Evolutionary conservation across 1,140 invertebrate species (phyloP), one percentile per base, ranked within the genome.

Genomic region (Hylaeus anthracinus): DNA sequence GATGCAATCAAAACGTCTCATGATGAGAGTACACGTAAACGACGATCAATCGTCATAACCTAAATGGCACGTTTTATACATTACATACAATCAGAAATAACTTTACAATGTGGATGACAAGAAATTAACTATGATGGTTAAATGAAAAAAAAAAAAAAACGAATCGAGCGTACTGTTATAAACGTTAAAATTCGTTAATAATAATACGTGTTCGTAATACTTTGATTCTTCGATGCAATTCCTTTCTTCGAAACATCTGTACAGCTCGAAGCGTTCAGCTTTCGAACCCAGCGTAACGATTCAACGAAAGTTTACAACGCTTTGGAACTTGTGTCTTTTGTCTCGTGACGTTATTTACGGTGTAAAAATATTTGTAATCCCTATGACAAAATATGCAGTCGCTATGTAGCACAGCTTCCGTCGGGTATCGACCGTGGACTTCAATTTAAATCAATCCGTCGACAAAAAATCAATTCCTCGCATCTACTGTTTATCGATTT

Each of bases 361-460:
- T 91, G 88, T 86, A 92, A 92, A 91, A 91, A 91, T 92, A 91
- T 88, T 80, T 79, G 43, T 85, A 90, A 89, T 90, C 88, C 84
- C 87, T 89, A 88, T 88, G 72, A 86, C 51, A 84, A 86, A 85
- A 86, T 88, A 85, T 75, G 84, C 63, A 81, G 56, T 85, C 63
- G 48, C 69, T 81, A 79, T 65, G 60, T 76, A 87, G 76, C 56
- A 81, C 61, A 15, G 51, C 56, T 80, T 69, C 63, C 8, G 63
- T 72, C 61, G 72, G 72, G 70, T 79, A 82, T 73, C 63, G 55
- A 81, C 72, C 72, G 41, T 66, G 65, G n/a, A 15, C 81, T 81
- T 83, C 48, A 61, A 15, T 75, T 66, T 66, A 69, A 78, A 76
- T 81, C 10, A 55, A 56, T 74, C 41, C 26, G 45, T 74, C 43